Conservation (phyloP, 2,888 invertebrate genomes). For the Sthenelais limicola region DNA sequence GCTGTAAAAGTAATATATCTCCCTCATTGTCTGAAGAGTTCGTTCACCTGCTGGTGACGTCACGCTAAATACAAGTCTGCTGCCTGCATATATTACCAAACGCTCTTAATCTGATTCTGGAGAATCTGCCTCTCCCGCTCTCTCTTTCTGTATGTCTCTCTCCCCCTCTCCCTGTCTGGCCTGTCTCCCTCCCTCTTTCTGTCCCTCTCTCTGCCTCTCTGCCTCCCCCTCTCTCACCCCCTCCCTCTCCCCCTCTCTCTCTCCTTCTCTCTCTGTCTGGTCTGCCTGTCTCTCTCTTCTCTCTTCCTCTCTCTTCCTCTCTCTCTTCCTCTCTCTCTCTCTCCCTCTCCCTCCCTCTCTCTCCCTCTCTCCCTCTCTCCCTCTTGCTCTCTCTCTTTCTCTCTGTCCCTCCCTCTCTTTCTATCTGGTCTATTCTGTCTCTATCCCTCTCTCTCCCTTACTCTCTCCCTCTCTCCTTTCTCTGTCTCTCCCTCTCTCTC, state of each 20-base stretch:
- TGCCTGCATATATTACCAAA: no score
- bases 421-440: not conserved
- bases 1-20: no score
- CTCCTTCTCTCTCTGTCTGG: not conserved
- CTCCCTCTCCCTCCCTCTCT: not conserved
- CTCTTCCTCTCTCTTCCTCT: not conserved
- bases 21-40: no score
- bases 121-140: no score
- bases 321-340: not conserved
- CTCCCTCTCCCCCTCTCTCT: not conserved
- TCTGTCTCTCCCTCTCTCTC: not conserved
- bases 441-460: not conserved
- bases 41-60: no score
- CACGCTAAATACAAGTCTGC: no score
- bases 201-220: not conserved
- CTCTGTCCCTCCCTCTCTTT: no score
- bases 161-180: not conserved
- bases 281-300: not conserved
- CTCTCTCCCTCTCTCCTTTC: not conserved
- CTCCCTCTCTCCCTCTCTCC: conserved; percentile 1
- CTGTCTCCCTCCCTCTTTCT: not conserved
- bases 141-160: no score
- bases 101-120: no score
- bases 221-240: not conserved
- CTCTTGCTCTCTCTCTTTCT: conserved; percentile 3